Evolutionary conservation across 2,113 vertebrate species (phyloP).

Genomic region (Mola mola): DNA sequence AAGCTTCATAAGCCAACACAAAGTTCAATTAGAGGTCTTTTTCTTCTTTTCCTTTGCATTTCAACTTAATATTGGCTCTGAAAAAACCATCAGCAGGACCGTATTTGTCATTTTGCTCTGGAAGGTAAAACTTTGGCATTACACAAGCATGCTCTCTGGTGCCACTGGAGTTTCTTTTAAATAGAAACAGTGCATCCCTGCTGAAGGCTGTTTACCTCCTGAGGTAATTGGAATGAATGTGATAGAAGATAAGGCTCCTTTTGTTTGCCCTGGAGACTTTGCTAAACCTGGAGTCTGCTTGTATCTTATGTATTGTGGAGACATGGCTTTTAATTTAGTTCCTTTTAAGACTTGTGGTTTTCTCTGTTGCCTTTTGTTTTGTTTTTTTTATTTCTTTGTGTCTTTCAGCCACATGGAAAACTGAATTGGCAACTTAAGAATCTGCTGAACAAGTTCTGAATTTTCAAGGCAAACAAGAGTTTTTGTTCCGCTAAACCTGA

Average conservation of each 20-base stretch:
- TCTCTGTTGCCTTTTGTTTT: neutral
- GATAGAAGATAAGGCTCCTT: slow-evolving; percentile 16
- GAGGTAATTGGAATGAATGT: slow-evolving; percentile 37
- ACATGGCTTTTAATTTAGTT: slow-evolving; percentile 1
- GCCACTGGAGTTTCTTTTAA: slow-evolving; percentile 4
- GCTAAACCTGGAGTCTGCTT: slow-evolving; percentile 15
- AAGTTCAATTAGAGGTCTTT: slow-evolving; percentile 22
- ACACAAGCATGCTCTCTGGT: neutral
- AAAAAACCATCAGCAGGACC: slow-evolving; percentile 30
- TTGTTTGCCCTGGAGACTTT: slow-evolving; percentile 11
- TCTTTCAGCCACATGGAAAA: neutral
- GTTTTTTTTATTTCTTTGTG: neutral
- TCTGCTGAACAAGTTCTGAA: neutral
- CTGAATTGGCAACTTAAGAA: slow-evolving; percentile 4
- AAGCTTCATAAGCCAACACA: slow-evolving; percentile 38
- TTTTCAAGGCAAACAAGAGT: neutral
- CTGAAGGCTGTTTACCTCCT: slow-evolving; percentile 31
- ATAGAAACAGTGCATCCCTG: slow-evolving; percentile 5
- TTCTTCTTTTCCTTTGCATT: slow-evolving; percentile 16
- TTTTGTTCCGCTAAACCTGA: slow-evolving; percentile 13
- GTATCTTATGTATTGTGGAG: neutral
- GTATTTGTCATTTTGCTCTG: slow-evolving; percentile 8
- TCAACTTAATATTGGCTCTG: slow-evolving; percentile 34
- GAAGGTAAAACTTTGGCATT: slow-evolving; percentile 6
- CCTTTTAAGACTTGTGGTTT: neutral